Evolutionary conservation across 1,140 invertebrate species (phyloP), one percentile per base, ranked within the genome.

Genomic region (Rhagoletis pomonella): DNA sequence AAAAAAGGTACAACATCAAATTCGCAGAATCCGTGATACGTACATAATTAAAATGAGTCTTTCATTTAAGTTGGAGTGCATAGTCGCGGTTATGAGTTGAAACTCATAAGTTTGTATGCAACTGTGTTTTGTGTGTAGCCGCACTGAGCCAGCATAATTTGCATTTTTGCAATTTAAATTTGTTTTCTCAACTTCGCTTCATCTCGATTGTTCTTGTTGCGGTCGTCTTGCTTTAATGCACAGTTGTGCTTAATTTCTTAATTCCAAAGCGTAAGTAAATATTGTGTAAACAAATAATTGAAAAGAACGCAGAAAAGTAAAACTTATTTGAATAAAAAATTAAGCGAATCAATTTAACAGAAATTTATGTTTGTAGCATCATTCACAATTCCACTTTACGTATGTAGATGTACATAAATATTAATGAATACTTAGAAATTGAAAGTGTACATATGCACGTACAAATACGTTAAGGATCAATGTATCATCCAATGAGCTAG

Each of bases 211-310:
- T 50, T 42, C 17, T 47, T 17, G 69, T 73, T 50, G 69, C 47
- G 14, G 14, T 47, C 67, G 14, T 47, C 67, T 73, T 73, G 47
- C 47, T 73, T 73, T 47, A 73, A 73, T 50, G 69, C 17, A 47
- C 73, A 81, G 14, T 44, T 81, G 73, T 19, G n/a, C 50, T 58
- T 81, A 81, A 58, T 81, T 29, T 81, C 7, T 81, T 81, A 81
- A 81, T 81, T 81, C n/a, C 0, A 81, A 81, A 2, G 73, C 73
- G 73, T 81, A 55, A 55, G 47, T 81, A 81, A 81, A 81, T 58
- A 81, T 81, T 50, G 9, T 81, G 73, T 58, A 81, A 81, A 81
- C 73, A 81, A 81, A 55, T 81, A 81, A 81, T 55, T 55, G 47
- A 81, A 47, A 47, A 4, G 67, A 73, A n/a, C 42, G 42, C 42